Base-by-base conservation (phyloP, 2,888 invertebrate genomes). In the Drosophila monieri region DNA sequence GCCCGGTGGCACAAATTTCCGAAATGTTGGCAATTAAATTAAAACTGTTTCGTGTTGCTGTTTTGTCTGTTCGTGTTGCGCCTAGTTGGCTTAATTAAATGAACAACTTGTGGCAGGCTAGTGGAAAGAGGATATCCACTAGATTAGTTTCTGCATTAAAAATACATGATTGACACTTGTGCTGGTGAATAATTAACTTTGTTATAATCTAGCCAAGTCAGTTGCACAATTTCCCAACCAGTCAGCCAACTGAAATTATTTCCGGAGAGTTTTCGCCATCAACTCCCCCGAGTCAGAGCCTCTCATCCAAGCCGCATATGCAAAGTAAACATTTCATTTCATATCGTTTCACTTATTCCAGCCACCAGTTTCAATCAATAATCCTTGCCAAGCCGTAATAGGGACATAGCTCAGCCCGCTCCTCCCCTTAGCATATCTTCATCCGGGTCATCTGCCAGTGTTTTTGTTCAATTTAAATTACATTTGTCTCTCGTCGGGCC, bases 381-480 rank as follows among this genome's bases (percentile, higher is more conserved):
- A 48, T 56, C 49, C 64, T 56, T 48, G 44, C n/a, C 39, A 25
- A 51, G 57, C 37, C 25, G 25, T 52, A 54, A 12, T 43, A 35
- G 32, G 32, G 47, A 6, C 37, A 39, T 21, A 8, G 14, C 14
- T 2, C 37, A 4, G 37, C 25, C 3, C 15, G 3, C 21, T 21
- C 3, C 2, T 6, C 21, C 32, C 18, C 35, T 9, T 37, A 21
- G 15, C n/a, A 27, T 12, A 21, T 43, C 8, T 27, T 39, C 12
- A n/a, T 47, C 39, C 25, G n/a, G 25, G 14, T 57, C 25, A 23
- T 57, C 39, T 41, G n/a, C 23, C 21, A 25, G 32, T 47, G 43
- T 67, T 60, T 78, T 72, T 67, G 37, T 60, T 39, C 66, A 75
- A 75, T 83, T 80, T 71, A 80, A 77, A 84, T 77, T 73, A 77